Evolutionary conservation across 2,888 invertebrate genomes (phyloP).

Genomic region (Ormyrus nitidulus): DNA sequence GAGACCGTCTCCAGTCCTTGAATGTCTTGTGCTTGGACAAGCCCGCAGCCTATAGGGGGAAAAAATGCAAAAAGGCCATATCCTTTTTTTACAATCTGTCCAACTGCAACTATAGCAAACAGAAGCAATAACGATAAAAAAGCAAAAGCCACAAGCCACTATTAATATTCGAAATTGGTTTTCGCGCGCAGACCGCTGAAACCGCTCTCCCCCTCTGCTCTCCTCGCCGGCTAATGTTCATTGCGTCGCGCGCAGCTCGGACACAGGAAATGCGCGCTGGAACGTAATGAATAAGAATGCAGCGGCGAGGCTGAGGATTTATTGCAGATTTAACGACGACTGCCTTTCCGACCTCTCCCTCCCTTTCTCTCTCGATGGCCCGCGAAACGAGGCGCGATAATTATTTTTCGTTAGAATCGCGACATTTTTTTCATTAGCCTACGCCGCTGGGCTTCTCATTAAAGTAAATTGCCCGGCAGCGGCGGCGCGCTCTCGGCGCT

Average conservation of each 20-base stretch:
- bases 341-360: constrained; percentile 20
- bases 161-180: constrained; percentile 46
- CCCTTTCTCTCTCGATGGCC: constrained; percentile 52
- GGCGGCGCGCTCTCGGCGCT: constrained; percentile 3
- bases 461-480: constrained; percentile 44
- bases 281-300: constrained; percentile 34
- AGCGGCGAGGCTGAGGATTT: constrained; percentile 55
- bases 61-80: too few relatives aligned
- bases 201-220: neutral
- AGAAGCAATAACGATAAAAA: too few relatives aligned
- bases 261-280: neutral
- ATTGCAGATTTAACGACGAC: constrained; percentile 60
- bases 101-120: too few relatives aligned
- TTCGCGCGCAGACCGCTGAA: constrained; percentile 6
- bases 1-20: too few relatives aligned
- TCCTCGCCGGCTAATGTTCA: neutral
- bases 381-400: constrained; percentile 58
- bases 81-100: too few relatives aligned
- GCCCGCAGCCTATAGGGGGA: too few relatives aligned
- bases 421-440: constrained; percentile 44
- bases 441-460: constrained; percentile 31
- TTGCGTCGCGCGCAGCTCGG: neutral
- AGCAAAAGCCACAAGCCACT: neutral
- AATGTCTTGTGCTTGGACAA: too few relatives aligned
- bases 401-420: constrained; percentile 35